phyloP scores from a whole-genome alignment of 2,113 vertebrate genomes.

The Albula glossodonta region DNA sequence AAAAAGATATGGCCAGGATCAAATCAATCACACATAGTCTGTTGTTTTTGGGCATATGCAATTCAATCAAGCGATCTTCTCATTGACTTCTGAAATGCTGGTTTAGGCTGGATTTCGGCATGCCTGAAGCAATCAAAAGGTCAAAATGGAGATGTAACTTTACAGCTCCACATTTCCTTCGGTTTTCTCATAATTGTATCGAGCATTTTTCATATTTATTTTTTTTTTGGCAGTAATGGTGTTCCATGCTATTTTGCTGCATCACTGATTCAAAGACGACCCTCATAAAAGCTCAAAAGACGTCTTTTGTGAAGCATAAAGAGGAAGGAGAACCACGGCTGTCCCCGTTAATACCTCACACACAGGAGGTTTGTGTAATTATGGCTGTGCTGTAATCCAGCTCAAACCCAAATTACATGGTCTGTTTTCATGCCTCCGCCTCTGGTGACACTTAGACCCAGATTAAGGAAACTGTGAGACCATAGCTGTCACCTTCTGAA shows the following conservation, averaged over 20 bases:
- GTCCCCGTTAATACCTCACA: not conserved
- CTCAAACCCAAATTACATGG: not conserved
- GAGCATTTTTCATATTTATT: no score
- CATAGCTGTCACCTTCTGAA: not conserved
- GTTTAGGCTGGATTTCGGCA: no score
- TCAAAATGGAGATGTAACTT: no score
- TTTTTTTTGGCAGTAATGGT: not conserved
- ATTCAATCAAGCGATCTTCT: no score
- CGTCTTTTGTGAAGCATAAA: not conserved
- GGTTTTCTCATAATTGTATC: no score
- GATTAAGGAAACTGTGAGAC: constrained; percentile 1
- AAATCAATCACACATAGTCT: no score
- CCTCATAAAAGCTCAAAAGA: not conserved
- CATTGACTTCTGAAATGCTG: no score
- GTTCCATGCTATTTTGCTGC: not conserved
- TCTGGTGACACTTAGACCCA: not conserved
- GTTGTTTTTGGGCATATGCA: no score
- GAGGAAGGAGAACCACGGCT: not conserved
- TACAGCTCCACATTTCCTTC: no score
- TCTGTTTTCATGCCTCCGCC: constrained; percentile 1
- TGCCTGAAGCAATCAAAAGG: no score
- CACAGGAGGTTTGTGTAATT: not conserved
- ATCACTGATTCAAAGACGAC: not conserved
- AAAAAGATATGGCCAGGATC: no score
- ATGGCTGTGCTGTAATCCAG: not conserved